A percentile compares a stretch with the other conserved stretches of the same genome.
Conservation (phyloP, 2,888 invertebrate species). For the Campoletis raptor region DNA sequence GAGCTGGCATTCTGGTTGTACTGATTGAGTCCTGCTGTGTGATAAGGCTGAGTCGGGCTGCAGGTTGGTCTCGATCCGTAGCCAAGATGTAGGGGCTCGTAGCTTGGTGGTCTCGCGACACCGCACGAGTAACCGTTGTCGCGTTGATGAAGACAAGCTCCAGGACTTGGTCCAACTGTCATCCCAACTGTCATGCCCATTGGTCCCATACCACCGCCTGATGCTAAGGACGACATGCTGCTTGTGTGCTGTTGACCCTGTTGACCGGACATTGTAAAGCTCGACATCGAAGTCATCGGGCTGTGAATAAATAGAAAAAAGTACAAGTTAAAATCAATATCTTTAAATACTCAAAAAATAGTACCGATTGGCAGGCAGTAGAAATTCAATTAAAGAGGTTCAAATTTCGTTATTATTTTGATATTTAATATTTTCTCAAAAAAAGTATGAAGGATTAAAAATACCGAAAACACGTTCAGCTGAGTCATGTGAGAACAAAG, state of each 20-base stretch:
- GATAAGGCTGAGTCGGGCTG: slow-evolving; percentile 90
- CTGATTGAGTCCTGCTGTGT: slow-evolving; percentile 85
- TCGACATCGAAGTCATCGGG: slow-evolving; percentile 87
- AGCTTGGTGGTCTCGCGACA: slow-evolving; percentile 86
- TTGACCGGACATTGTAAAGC: slow-evolving; percentile 85
- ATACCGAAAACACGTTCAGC: neutral
- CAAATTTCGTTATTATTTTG: neutral
- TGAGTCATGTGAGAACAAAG: neutral
- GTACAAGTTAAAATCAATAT: neutral
- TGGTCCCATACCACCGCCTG: slow-evolving; percentile 83
- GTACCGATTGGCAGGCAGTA: neutral
- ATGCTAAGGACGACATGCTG: slow-evolving; percentile 82
- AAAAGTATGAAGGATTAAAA: neutral
- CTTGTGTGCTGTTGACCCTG: slow-evolving; percentile 81
- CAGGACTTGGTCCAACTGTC: slow-evolving; percentile 86
- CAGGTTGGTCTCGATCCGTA: slow-evolving; percentile 88
- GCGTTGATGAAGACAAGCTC: slow-evolving; percentile 87
- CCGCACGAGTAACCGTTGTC: slow-evolving; percentile 87
- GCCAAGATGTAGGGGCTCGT: slow-evolving; percentile 86
- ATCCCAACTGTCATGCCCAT: slow-evolving; percentile 85
- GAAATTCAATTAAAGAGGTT: neutral
- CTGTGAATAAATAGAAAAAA: slow-evolving; percentile 77
- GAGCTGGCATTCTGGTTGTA: slow-evolving; percentile 84
- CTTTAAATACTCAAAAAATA: neutral
- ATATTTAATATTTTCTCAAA: neutral